Evolutionary conservation across 1,140 invertebrate genomes (phyloP).

Genomic region (Zaprionus vittiger): DNA sequence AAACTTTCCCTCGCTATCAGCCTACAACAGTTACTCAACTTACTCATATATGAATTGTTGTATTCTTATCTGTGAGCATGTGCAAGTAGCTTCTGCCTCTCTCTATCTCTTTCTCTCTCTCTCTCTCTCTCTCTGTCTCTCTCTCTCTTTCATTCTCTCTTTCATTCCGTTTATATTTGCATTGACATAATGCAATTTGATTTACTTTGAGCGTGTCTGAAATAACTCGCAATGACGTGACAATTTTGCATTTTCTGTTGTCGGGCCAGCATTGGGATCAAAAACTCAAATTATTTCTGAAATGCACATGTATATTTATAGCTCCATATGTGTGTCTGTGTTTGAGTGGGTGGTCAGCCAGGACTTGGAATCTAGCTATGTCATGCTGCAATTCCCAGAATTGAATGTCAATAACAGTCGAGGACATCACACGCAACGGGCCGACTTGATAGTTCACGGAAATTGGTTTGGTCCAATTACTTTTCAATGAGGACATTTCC

Average conservation of each 20-base stretch:
- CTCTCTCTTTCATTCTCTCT: background rate
- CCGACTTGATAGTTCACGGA: slow-evolving; percentile 27
- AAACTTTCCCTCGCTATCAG: slow-evolving; percentile 15
- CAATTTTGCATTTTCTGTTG: slow-evolving; percentile 57
- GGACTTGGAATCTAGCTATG: background rate
- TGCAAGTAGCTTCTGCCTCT: background rate
- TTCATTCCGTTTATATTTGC: slow-evolving; percentile 11
- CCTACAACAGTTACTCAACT: slow-evolving; percentile 2
- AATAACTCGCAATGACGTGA: slow-evolving; percentile 64
- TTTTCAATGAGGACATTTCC: slow-evolving; percentile 41
- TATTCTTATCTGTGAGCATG: background rate
- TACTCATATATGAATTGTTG: slow-evolving; percentile 16
- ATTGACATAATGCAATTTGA: slow-evolving; percentile 53
- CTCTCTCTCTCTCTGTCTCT: background rate
- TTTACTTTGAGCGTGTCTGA: slow-evolving; percentile 41
- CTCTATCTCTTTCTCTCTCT: background rate
- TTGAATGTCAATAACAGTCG: slow-evolving; percentile 15
- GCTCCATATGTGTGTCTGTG: background rate
- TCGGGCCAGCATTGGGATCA: background rate
- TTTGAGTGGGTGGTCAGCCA: background rate
- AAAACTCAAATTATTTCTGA: slow-evolving; percentile 21
- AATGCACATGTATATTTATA: slow-evolving; percentile 36
- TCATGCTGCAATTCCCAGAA: slow-evolving; percentile 11
- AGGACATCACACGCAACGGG: slow-evolving; percentile 28
- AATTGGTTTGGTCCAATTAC: slow-evolving; percentile 50